phyloP scores from a whole-genome alignment of 2,797 vertebrate genomes.

The Microctenopoma lineatum region DNA sequence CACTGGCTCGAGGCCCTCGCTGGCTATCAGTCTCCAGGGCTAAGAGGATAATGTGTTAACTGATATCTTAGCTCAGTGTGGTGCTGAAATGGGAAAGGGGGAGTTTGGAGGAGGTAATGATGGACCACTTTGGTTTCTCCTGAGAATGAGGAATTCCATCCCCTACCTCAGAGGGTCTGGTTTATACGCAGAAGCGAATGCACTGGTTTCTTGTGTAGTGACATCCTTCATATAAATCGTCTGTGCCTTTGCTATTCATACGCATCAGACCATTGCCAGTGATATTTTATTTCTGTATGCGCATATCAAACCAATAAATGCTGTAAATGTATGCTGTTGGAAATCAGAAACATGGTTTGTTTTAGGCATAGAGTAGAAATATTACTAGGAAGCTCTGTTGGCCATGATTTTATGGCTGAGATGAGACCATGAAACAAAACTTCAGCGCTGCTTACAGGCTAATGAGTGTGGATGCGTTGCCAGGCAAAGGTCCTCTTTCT shows the following conservation, averaged over 20 bases:
- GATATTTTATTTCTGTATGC: not conserved
- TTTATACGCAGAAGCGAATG: conserved; percentile 35
- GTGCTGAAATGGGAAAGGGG: conserved; percentile 87
- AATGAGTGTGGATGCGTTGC: conserved; percentile 67
- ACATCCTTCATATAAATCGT: conserved; percentile 22
- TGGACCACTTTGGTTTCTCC: conserved; percentile 82
- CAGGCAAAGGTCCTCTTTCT: conserved; percentile 83
- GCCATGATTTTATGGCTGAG: conserved; percentile 29
- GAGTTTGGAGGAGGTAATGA: conserved; percentile 81
- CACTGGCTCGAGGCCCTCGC: conserved; percentile 77
- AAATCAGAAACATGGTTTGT: conserved; percentile 24
- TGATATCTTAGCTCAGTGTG: conserved; percentile 86
- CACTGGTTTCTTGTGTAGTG: conserved; percentile 28
- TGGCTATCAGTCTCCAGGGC: conserved; percentile 82
- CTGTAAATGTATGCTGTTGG: conserved; percentile 7
- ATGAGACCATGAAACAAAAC: conserved; percentile 43
- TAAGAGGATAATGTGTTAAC: conserved; percentile 91
- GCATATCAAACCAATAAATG: conserved; percentile 11
- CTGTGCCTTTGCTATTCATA: not conserved
- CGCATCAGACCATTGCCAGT: not conserved
- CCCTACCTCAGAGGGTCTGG: conserved; percentile 54
- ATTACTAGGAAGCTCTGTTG: conserved; percentile 19
- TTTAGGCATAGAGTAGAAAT: conserved; percentile 14
- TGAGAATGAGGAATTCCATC: conserved; percentile 74
- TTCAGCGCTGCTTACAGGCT: conserved; percentile 57